A percentile compares a stretch with the other conserved stretches of the same genome.
These are phyloP conservation scores for Trogon melanurus DNA, from an alignment of 2,113 vertebrate genomes.

Conservation along the genomic window DNA sequence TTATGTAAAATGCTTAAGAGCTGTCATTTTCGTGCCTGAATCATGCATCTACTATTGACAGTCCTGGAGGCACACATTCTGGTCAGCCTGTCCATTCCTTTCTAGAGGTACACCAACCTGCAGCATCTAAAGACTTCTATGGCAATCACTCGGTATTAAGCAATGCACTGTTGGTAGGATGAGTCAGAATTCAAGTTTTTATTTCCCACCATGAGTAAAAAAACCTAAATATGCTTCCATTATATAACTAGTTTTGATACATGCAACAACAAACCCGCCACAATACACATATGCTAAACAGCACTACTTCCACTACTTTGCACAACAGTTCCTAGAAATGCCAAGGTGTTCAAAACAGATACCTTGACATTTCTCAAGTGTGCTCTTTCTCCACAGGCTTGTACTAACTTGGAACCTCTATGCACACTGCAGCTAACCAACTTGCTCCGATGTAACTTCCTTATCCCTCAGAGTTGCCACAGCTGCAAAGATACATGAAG, in stretches of 20 bases:
- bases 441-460: not conserved
- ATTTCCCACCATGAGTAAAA: not conserved
- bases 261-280: not conserved
- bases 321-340: not conserved
- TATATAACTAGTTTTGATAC: not conserved
- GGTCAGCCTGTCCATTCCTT: not conserved
- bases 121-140: not conserved
- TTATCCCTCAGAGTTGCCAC: not conserved
- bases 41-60: not conserved
- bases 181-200: not conserved
- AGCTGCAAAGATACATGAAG: not conserved
- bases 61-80: not conserved
- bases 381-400: not conserved
- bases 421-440: not conserved
- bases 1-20: conserved; percentile 1
- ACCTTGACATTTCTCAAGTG: not conserved
- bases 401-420: not conserved
- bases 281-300: not conserved
- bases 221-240: not conserved
- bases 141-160: not conserved
- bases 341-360: not conserved
- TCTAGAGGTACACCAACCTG: not conserved
- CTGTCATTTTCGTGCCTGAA: not conserved
- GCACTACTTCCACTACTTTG: not conserved
- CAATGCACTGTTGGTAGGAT: not conserved